A percentile compares a stretch with the other conserved stretches of the same genome.
Evolutionary conservation across 1,140 invertebrate genomes (phyloP).

Genomic region (Meloidogyne chitwoodi): DNA sequence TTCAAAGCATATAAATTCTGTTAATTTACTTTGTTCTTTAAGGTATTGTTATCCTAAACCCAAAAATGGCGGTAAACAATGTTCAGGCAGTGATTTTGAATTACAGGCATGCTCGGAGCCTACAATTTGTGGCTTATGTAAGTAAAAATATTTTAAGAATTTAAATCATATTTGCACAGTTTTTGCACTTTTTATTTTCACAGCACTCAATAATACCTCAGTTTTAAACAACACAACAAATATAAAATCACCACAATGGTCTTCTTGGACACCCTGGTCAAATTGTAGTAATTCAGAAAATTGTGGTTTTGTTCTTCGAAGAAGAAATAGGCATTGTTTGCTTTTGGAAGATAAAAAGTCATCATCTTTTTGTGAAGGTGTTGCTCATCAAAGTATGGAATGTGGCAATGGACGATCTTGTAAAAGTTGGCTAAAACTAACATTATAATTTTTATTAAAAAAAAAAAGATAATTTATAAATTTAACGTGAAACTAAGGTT

Average conservation of each 20-base stretch:
- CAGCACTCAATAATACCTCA: constrained; percentile 3
- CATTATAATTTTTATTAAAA: neutral
- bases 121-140: constrained; percentile 3
- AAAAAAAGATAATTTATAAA: no score
- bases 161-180: constrained; percentile 32
- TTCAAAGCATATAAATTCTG: neutral
- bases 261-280: constrained; percentile 65
- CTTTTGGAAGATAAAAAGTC: neutral
- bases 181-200: neutral
- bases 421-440: neutral
- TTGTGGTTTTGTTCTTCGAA: constrained; percentile 57
- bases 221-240: neutral
- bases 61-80: constrained; percentile 70
- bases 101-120: constrained; percentile 45
- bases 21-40: constrained; percentile 1
- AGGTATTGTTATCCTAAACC: constrained; percentile 75
- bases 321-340: constrained; percentile 65
- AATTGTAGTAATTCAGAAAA: constrained; percentile 56
- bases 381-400: constrained; percentile 5
- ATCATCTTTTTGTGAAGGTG: neutral
- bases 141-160: constrained; percentile 14
- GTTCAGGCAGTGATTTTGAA: constrained; percentile 60
- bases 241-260: constrained; percentile 64
- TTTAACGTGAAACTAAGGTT: neutral
- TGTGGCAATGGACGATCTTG: neutral